phyloP scores from a whole-genome alignment of 2,113 vertebrate species.

The Leucoraja erinaceus region DNA sequence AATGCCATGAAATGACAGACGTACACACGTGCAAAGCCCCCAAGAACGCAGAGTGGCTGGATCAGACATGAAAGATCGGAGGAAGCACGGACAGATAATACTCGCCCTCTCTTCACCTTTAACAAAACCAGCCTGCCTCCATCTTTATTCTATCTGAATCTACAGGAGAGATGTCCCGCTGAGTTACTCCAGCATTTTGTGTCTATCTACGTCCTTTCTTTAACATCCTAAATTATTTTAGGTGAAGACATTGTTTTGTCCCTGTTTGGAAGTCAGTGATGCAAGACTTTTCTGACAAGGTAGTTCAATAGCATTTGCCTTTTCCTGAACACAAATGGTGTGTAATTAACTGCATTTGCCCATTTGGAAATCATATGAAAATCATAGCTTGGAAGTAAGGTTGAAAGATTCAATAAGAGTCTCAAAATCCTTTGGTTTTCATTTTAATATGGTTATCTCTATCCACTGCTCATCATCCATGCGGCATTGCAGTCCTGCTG shows the following conservation, averaged over 20 bases:
- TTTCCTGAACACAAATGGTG: not conserved
- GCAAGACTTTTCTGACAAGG: not conserved
- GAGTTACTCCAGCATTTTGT: no score
- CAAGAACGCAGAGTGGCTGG: conserved; percentile 57
- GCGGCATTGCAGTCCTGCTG: not conserved
- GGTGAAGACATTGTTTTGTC: not conserved
- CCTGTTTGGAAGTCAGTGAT: not conserved
- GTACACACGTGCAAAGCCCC: conserved; percentile 86
- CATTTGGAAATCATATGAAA: not conserved
- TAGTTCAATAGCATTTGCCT: not conserved
- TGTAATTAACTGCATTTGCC: not conserved
- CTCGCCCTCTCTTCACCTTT: not conserved
- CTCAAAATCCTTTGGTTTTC: not conserved
- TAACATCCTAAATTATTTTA: not conserved
- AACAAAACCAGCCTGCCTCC: not conserved
- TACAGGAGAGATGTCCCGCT: not conserved
- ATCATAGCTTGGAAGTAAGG: not conserved
- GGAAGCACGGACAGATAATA: not conserved
- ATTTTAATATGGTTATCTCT: not conserved
- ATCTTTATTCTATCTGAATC: not conserved
- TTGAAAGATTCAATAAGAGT: not conserved
- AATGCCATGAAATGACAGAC: conserved; percentile 82
- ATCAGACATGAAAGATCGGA: conserved; percentile 30
- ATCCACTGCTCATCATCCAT: no score
- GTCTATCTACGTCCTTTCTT: not conserved